Base-by-base conservation (phyloP, 2,888 invertebrate genomes). In the Drosophila cognata region DNA sequence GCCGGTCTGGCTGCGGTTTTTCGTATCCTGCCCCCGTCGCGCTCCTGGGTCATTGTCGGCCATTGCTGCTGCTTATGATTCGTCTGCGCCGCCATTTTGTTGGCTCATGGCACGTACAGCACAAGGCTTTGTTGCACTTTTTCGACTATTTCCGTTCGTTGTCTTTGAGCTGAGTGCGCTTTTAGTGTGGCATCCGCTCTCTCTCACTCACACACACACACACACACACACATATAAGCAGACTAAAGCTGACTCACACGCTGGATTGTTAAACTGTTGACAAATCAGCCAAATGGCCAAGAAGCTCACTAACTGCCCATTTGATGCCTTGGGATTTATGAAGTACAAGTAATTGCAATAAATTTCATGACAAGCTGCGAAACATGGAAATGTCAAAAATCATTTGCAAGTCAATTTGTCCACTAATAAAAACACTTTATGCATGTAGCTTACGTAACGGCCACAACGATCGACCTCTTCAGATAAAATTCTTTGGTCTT, bases 121-220 rank as follows among this genome's bases (percentile, higher is more conserved):
- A 52, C 61, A 56, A 56, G 72, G 76, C 75, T 78, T 76, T 75
- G 73, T 74, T 77, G 76, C 73, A 77, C 73, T 79, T 77, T 82
- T 77, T 58, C 61, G 78, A 75, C 79, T 66, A 87, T 87, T 90
- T 91, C 90, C 90, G 91, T 71, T 84, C 74, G 82, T 82, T 91
- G 91, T 91, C 91, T 89, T 88, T 84, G 87, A 82, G 79, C 79
- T 91, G 90, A 91, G 89, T 88, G 89, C 79, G 86, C 91, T 91
- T 91, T 91, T 91, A 89, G 88, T 80, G 81, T 81, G 82, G 88
- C 88, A 86, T 91, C 90, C 90, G 91, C 64, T 21, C 21, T 21
- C 21, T 21, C 21, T 21, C 21, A 21, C n/a, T 90, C 29, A 43
- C 66, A 68, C 69, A 60, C 41, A 71, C 46, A 66, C 46, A 61